These are phyloP conservation scores for Germaria angustata DNA, from an alignment of 2,888 invertebrate genomes.

Conservation along the genomic window DNA sequence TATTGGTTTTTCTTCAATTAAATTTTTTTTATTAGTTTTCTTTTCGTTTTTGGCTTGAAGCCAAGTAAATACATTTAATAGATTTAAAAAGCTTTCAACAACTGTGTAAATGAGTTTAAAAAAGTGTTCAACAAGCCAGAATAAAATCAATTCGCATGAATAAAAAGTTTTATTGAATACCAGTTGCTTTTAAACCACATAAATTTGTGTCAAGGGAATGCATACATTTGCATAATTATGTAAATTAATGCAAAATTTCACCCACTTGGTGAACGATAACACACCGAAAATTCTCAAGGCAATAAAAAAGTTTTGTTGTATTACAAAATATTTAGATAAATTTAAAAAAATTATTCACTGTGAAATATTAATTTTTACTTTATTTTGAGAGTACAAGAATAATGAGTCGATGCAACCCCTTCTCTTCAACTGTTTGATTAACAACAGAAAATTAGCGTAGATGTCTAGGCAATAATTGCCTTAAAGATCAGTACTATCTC, in stretches of 20 bases:
- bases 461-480: too few species aligned
- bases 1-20: neutral
- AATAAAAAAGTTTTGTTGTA: neutral
- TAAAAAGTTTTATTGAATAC: constrained; percentile 5
- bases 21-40: neutral
- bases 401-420: too few species aligned
- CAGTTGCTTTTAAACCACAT: neutral
- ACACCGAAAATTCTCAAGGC: neutral
- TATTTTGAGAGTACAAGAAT: neutral
- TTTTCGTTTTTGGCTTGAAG: neutral
- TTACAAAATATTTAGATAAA: neutral
- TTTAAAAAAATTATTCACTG: neutral
- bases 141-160: neutral
- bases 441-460: too few species aligned
- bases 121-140: constrained; percentile 4
- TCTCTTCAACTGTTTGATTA: too few species aligned
- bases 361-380: neutral
- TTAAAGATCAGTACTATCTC: too few species aligned
- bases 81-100: constrained; percentile 1
- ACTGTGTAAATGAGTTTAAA: neutral
- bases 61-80: neutral
- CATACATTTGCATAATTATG: constrained; percentile 45
- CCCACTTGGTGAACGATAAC: neutral
- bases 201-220: constrained; percentile 33
- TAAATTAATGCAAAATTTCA: constrained; percentile 18